Percentiles rank a stretch among this genome's conserved stretches.
Evolutionary conservation across 64 coral and sea anemone species (phyloP).

Genomic region (Catalaphyllia jardinei): DNA sequence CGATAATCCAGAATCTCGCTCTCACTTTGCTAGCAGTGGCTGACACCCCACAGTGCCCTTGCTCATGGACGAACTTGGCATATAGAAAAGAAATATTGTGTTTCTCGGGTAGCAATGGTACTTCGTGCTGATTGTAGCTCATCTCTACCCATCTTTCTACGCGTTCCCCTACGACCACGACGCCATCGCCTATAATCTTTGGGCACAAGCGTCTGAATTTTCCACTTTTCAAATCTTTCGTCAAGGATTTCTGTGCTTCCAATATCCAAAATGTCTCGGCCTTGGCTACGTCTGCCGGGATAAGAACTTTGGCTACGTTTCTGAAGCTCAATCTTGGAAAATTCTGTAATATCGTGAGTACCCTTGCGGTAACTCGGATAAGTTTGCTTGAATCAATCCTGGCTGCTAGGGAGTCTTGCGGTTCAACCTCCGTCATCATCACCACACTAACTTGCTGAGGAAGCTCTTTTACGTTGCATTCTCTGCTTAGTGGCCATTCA

Average conservation of each 20-base stretch:
- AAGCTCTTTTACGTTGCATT: background rate
- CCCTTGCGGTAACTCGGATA: slow-evolving; percentile 23
- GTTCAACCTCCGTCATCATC: background rate
- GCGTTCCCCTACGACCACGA: too few relatives aligned
- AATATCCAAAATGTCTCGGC: slow-evolving; percentile 35
- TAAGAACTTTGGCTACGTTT: background rate
- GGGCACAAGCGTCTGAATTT: slow-evolving; percentile 24
- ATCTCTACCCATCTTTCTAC: too few relatives aligned
- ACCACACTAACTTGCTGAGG: background rate
- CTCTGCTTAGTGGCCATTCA: slow-evolving; percentile 34
- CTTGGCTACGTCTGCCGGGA: background rate
- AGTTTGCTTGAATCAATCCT: slow-evolving; percentile 38
- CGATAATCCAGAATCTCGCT: background rate
- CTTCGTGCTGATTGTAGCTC: too few relatives aligned
- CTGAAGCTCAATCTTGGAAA: background rate
- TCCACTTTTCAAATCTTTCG: background rate
- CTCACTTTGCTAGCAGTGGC: background rate
- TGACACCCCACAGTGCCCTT: background rate
- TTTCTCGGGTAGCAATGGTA: too few relatives aligned
- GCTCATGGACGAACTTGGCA: background rate
- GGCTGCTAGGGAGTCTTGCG: background rate
- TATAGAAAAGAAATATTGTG: background rate
- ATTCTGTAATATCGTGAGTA: background rate
- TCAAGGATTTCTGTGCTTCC: background rate
- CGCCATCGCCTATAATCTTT: too few relatives aligned